A percentile compares a stretch with the other conserved stretches of the same genome.
Evolutionary conservation across 2,113 vertebrate genomes (phyloP).

Genomic region (Cyphotilapia sp.): DNA sequence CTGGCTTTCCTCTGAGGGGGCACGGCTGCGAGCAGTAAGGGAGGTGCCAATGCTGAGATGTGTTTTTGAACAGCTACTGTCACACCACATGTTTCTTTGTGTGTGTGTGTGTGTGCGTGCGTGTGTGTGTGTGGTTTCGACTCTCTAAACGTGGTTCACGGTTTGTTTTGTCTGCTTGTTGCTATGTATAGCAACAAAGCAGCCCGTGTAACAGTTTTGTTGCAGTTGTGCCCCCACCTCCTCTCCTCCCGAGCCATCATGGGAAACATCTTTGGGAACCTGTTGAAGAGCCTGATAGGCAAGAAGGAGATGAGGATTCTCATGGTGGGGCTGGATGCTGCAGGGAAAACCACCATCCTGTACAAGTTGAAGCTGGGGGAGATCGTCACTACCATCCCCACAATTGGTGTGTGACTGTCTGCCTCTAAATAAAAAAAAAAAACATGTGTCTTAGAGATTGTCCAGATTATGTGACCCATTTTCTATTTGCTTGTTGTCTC

Average conservation of each 20-base stretch:
- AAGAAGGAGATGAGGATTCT: conserved; percentile 95
- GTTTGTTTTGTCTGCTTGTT: not conserved
- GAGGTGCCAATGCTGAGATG: conserved; percentile 15
- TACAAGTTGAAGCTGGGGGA: conserved; percentile 91
- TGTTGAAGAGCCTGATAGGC: conserved; percentile 90
- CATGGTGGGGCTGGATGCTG: conserved; percentile 89
- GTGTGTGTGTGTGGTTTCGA: not conserved
- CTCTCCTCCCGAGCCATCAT: conserved; percentile 61
- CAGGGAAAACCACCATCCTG: conserved; percentile 90
- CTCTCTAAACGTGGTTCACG: not conserved
- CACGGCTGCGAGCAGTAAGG: not conserved
- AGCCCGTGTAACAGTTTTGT: conserved; percentile 17
- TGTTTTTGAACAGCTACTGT: conserved; percentile 1
- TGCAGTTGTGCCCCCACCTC: not conserved
- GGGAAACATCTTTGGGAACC: conserved; percentile 90
- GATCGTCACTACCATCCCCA: conserved; percentile 91
- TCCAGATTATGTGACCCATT: not conserved
- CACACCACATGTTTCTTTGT: not conserved
- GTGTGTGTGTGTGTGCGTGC: not conserved
- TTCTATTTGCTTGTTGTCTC: not conserved
- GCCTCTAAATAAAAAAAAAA: not conserved
- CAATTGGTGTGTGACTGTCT: conserved; percentile 72
- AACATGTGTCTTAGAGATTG: not conserved
- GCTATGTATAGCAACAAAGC: not conserved
- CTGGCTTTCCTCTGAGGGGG: conserved; percentile 3